A percentile compares a stretch with the other conserved stretches of the same genome.
Conservation (phyloP, 2,113 vertebrate genomes). For the Panthera tigris region DNA sequence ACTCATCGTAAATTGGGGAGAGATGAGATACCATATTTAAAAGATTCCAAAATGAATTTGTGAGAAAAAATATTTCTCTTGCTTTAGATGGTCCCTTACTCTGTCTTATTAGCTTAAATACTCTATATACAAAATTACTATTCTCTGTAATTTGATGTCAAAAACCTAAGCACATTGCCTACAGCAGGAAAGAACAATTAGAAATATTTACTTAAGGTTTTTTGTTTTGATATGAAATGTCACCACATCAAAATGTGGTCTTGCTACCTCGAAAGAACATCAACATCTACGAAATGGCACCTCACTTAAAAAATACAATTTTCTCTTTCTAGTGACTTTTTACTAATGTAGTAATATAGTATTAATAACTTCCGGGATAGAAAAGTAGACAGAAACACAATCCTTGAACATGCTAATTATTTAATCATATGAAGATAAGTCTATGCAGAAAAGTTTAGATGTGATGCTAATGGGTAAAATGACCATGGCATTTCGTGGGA, state of each 20-base stretch:
- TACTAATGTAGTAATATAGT: neutral
- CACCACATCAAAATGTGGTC: neutral
- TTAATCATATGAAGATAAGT: neutral
- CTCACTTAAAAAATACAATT: neutral
- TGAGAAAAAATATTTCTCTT: constrained; percentile 8
- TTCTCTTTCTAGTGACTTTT: constrained; percentile 23
- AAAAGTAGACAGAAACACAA: constrained; percentile 21
- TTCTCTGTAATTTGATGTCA: neutral
- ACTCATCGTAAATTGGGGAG: neutral
- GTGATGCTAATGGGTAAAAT: neutral
- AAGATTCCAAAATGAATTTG: neutral
- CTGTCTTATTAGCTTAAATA: neutral
- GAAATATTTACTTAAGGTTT: neutral
- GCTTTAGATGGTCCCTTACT: neutral
- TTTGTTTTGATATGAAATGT: constrained; percentile 18
- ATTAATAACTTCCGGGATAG: neutral
- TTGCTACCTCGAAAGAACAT: neutral
- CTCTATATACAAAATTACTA: constrained; percentile 8
- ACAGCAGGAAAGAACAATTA: neutral
- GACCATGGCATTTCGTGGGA: neutral
- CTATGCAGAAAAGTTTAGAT: neutral
- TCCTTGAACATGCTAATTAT: neutral
- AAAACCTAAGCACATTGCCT: neutral
- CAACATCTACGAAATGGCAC: neutral
- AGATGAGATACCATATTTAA: neutral